Base-by-base conservation (phyloP, 1,140 invertebrate genomes). In the Eriocheir sinensis region DNA sequence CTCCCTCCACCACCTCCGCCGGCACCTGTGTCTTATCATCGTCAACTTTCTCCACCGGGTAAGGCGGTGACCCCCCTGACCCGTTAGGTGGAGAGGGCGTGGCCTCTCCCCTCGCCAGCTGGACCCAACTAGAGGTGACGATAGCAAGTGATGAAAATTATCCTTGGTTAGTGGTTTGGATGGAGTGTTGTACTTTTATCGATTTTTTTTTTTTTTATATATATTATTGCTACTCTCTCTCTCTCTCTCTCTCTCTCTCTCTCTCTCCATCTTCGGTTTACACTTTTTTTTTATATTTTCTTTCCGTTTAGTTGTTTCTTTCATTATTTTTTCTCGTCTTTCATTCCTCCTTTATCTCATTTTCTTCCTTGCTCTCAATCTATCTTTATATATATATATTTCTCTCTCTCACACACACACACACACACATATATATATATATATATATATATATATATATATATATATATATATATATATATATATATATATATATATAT, bases 401-500 rank as follows among this genome's bases (percentile, higher is more conserved):
- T 2, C 32, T n/a, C 6, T 72, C 27, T 27, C 27, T 72, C 21
- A 88, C 85, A 88, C 34, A 38, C 85, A 88, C 34, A 88, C 85
- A 88, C 34, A 88, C 85, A 88, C 34, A 88, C 85, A 88, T 38
- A 88, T 32, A 88, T 38, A 88, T 32, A 88, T 38, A 88, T 32
- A 88, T 38, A 88, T 32, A 88, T 41, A 88, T 27, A 88, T 41
- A 88, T 27, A 88, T 41, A 88, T 27, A 88, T 41, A 88, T 27
- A 88, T 53, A 89, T n/a, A 41, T 44, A 36, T 85, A 36, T n/a
- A 72, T 72, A 21, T 41, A 89, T 41, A 89, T 41, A 89, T 41
- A 89, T 41, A 89, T 41, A 89, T 41, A 89, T 41, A 89, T 41
- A 89, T 41, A 89, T 41, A 89, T 41, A 89, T 48, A 89, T 41